Conservation (phyloP, 92 coral and sea anemone species). For the Ricordea florida region DNA sequence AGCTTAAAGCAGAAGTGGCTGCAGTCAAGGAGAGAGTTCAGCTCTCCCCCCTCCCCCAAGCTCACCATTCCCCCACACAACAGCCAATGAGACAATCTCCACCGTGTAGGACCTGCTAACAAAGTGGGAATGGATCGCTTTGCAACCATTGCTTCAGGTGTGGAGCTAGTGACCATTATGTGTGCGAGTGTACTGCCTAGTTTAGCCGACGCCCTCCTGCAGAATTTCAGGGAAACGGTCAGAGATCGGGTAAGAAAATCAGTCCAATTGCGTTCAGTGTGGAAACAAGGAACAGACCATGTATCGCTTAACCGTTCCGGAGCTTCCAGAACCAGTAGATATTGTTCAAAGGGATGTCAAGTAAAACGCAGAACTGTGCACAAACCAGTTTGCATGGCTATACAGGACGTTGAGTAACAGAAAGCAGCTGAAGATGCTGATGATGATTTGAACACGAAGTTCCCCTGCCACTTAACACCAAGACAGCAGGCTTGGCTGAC, state of each 20-base stretch:
- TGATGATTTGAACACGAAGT: constrained; percentile 5
- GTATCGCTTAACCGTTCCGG: constrained; percentile 1
- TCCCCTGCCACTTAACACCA: constrained; percentile 52
- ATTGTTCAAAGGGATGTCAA: constrained; percentile 3
- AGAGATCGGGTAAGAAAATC: constrained; percentile 21
- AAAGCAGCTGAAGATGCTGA: not conserved
- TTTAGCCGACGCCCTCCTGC: not conserved
- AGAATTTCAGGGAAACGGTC: constrained; percentile 36
- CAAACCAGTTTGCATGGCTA: constrained; percentile 19
- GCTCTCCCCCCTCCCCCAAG: not conserved
- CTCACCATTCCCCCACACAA: not conserved
- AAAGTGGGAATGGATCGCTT: constrained; percentile 13
- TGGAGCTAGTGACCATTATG: constrained; percentile 56
- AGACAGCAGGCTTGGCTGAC: constrained; percentile 39
- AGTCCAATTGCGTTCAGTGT: constrained; percentile 49
- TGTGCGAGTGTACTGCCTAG: constrained; percentile 33
- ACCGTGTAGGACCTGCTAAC: constrained; percentile 27
- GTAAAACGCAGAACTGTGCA: not conserved
- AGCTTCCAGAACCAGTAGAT: constrained; percentile 11
- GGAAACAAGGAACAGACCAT: constrained; percentile 12
- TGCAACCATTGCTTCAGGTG: constrained; percentile 76
- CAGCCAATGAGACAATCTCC: constrained; percentile 10
- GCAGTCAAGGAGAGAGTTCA: constrained; percentile 8
- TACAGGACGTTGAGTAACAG: constrained; percentile 23
- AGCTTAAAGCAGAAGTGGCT: constrained; percentile 26